Evolutionary conservation across 2,113 vertebrate genomes (phyloP).

Genomic region (Heteronetta atricapilla): DNA sequence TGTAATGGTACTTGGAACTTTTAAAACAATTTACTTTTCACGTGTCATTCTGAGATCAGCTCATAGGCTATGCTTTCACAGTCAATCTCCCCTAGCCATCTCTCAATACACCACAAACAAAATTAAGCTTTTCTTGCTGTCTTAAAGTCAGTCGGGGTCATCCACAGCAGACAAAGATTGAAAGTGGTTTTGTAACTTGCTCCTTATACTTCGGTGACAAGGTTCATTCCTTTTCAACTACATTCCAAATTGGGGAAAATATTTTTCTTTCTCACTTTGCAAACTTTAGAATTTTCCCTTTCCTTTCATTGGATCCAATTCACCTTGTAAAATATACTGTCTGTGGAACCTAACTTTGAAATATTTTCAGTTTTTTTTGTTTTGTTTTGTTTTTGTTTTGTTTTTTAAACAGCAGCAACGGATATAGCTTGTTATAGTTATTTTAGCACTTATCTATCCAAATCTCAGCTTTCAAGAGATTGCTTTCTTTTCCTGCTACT

Average conservation of each 20-base stretch:
- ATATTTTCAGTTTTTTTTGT: background rate
- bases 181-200: conserved; percentile 35
- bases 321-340: background rate
- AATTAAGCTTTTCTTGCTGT: conserved; percentile 65
- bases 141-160: conserved; percentile 68
- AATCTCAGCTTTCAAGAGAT: background rate
- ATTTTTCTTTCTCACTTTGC: background rate
- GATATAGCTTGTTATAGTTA: background rate
- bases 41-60: background rate
- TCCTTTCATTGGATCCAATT: background rate
- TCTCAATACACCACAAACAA: conserved; percentile 63
- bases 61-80: conserved; percentile 44
- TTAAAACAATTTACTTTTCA: conserved; percentile 55
- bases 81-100: conserved; percentile 56
- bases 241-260: background rate
- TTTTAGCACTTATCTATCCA: background rate
- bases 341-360: background rate
- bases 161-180: conserved; percentile 16
- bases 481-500: background rate
- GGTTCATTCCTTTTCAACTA: conserved; percentile 31
- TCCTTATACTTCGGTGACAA: conserved; percentile 28
- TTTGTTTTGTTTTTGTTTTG: too few relatives aligned
- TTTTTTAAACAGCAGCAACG: background rate
- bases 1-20: conserved; percentile 36
- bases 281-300: background rate